phyloP scores from a whole-genome alignment of 23 tunicate genomes.

The Pegea sp. region DNA sequence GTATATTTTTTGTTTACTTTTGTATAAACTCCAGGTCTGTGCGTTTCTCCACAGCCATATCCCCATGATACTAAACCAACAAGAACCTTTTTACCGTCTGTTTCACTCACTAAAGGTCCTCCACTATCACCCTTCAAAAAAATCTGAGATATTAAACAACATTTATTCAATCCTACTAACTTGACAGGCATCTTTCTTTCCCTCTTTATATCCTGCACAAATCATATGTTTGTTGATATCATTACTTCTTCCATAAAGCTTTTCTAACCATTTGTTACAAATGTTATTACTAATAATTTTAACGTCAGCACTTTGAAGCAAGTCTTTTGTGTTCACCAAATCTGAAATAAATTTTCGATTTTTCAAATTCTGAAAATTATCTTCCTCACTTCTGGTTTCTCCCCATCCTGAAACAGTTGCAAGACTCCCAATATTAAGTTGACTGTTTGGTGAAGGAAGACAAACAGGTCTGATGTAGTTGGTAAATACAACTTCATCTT shows the following conservation, averaged over 20 bases:
- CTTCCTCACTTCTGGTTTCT: background rate
- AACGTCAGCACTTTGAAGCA: slow-evolving; percentile 23
- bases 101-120: slow-evolving; percentile 20
- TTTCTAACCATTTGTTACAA: slow-evolving; percentile 18
- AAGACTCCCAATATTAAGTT: background rate
- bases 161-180: slow-evolving; percentile 6
- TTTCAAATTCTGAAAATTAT: background rate
- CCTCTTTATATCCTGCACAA: slow-evolving; percentile 21
- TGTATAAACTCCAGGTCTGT: slow-evolving; percentile 22
- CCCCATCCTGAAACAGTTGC: slow-evolving; percentile 37
- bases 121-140: slow-evolving; percentile 42
- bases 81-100: background rate
- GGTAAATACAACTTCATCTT: slow-evolving; percentile 9
- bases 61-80: slow-evolving; percentile 40
- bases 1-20: too few relatives aligned
- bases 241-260: background rate
- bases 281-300: slow-evolving; percentile 1
- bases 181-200: slow-evolving; percentile 37
- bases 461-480: slow-evolving; percentile 23
- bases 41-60: slow-evolving; percentile 13
- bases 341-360: too few relatives aligned
- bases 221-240: slow-evolving; percentile 20
- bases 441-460: slow-evolving; percentile 5
- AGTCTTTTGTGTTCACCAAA: too few relatives aligned
- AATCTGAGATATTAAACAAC: too few relatives aligned